Conservation (phyloP, 2,888 invertebrate species). For the Scrobipalpa costella region DNA sequence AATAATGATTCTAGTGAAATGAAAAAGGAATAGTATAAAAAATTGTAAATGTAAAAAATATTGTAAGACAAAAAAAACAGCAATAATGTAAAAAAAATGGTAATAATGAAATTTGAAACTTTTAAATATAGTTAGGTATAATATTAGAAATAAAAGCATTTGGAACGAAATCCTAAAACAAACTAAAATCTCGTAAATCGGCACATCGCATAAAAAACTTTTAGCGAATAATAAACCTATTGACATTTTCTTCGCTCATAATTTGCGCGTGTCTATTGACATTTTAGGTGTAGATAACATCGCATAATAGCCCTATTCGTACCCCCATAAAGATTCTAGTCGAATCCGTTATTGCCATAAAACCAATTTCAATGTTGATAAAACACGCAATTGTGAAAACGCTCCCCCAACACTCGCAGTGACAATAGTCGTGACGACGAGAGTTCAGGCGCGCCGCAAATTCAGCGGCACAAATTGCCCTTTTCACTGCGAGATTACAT, state of each 20-base stretch:
- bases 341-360: conserved; percentile 17
- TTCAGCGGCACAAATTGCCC: conserved; percentile 81
- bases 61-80: no score
- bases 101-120: not conserved
- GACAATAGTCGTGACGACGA: conserved; percentile 76
- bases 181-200: not conserved
- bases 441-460: conserved; percentile 78
- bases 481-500: conserved; percentile 82
- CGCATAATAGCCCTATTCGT: not conserved
- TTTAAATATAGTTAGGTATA: not conserved
- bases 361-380: conserved; percentile 28
- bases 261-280: not conserved
- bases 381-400: conserved; percentile 34
- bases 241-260: not conserved
- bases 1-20: no score
- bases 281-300: not conserved
- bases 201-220: not conserved
- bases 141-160: no score
- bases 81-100: not conserved
- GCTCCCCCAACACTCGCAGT: conserved; percentile 45
- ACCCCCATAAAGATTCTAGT: conserved; percentile 5
- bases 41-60: no score
- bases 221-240: no score
- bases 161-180: no score
- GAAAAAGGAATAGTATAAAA: no score